Conservation (phyloP, 2,113 vertebrate species). For the Gulo gulo region DNA sequence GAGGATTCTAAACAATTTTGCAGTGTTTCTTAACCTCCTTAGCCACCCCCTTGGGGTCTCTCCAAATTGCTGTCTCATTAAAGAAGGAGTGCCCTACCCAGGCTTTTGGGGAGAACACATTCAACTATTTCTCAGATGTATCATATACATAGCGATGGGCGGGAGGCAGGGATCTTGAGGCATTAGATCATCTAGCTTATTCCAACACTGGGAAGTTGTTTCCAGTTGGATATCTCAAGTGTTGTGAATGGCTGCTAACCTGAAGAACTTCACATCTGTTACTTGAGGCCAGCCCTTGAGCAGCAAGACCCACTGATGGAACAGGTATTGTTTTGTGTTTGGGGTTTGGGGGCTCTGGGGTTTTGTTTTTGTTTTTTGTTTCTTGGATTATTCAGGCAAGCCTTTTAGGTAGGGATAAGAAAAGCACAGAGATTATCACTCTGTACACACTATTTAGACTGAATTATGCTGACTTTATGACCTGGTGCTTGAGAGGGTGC, state of each 20-base stretch:
- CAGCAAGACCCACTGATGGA: background rate
- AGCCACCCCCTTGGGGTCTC: background rate
- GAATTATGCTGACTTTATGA: background rate
- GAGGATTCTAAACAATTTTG: slow-evolving; percentile 48
- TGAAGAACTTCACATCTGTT: background rate
- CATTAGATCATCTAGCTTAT: slow-evolving; percentile 35
- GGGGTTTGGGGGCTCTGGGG: background rate
- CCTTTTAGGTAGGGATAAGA: background rate
- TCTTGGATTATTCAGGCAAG: background rate
- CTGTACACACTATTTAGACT: background rate
- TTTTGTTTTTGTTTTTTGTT: background rate
- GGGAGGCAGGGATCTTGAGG: background rate
- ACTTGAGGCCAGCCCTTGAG: background rate
- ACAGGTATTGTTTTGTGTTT: background rate
- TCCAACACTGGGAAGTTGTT: background rate
- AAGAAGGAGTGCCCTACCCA: background rate
- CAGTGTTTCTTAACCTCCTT: slow-evolving; percentile 16
- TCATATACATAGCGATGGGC: background rate
- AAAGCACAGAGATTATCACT: background rate
- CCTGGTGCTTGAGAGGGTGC: background rate
- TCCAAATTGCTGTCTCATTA: slow-evolving; percentile 31
- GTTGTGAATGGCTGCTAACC: background rate
- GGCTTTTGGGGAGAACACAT: background rate
- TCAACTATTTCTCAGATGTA: background rate
- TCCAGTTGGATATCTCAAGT: background rate